These are phyloP conservation scores for Pandemis cinnamomeana DNA, from an alignment of 2,888 invertebrate genomes.

Conservation along the genomic window DNA sequence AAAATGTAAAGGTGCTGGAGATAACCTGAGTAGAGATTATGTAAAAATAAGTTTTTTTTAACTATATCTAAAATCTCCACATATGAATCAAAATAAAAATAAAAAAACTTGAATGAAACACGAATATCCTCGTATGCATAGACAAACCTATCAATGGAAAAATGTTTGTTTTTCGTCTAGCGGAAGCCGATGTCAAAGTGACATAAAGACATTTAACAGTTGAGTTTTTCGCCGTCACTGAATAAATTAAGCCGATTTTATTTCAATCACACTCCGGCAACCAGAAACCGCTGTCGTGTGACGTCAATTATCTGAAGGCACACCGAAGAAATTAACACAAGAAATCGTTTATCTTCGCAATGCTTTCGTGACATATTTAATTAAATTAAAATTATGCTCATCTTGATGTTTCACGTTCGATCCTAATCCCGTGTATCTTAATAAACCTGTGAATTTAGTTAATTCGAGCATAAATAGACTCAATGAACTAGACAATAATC, in stretches of 20 bases:
- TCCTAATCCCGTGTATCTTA: background rate
- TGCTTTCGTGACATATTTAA: background rate
- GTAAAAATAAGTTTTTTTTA: no score
- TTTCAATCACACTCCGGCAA: conserved; percentile 11
- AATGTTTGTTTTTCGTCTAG: no score
- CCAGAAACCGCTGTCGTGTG: background rate
- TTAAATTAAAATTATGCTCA: background rate
- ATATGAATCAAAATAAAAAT: no score
- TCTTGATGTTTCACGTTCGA: background rate
- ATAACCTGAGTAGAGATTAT: no score
- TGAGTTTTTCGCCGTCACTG: no score
- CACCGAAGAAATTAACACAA: conserved; percentile 18
- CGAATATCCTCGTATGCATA: no score
- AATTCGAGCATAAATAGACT: background rate
- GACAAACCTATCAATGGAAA: no score
- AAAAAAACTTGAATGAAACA: no score
- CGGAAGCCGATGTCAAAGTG: no score
- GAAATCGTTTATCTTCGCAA: background rate
- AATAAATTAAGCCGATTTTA: background rate
- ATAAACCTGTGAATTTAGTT: background rate
- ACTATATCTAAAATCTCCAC: no score
- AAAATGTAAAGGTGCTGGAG: no score
- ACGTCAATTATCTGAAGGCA: conserved; percentile 23
- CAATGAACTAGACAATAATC: background rate
- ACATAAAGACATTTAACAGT: no score